Evolutionary conservation across 2,888 invertebrate species (phyloP).

Genomic region (Antheraea yamamai): DNA sequence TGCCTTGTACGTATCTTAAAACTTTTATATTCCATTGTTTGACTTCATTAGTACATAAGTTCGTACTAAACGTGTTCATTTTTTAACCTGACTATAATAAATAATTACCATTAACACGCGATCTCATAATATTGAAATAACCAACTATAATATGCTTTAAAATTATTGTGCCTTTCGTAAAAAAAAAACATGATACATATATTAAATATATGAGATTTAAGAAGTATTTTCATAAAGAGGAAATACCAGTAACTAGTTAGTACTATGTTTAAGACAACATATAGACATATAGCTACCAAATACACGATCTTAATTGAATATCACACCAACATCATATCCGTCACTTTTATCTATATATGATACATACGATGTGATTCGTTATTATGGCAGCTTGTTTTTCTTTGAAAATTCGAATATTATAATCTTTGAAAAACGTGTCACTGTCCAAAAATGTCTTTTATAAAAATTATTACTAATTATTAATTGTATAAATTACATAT

Average conservation of each 20-base stretch:
- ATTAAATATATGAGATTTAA: neutral
- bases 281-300: too few species aligned
- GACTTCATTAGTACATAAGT: conserved; percentile 6
- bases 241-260: neutral
- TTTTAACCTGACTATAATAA: conserved; percentile 7
- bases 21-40: conserved; percentile 35
- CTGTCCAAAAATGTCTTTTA: neutral
- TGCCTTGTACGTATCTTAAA: conserved; percentile 40
- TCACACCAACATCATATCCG: too few species aligned
- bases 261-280: neutral
- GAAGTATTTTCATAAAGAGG: neutral
- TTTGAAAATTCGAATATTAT: neutral
- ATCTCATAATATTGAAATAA: conserved; percentile 26
- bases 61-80: conserved; percentile 14
- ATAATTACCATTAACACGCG: conserved; percentile 27
- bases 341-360: too few species aligned
- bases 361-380: neutral
- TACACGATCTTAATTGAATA: too few species aligned
- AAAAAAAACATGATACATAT: neutral
- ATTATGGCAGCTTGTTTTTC: neutral
- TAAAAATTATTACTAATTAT: neutral
- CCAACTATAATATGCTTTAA: conserved; percentile 21
- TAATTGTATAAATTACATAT: neutral
- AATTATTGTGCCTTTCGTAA: neutral
- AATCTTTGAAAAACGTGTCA: neutral